These are phyloP conservation scores for Denticeps clupeoides DNA, from an alignment of 2,797 vertebrate species.

Conservation along the genomic window DNA sequence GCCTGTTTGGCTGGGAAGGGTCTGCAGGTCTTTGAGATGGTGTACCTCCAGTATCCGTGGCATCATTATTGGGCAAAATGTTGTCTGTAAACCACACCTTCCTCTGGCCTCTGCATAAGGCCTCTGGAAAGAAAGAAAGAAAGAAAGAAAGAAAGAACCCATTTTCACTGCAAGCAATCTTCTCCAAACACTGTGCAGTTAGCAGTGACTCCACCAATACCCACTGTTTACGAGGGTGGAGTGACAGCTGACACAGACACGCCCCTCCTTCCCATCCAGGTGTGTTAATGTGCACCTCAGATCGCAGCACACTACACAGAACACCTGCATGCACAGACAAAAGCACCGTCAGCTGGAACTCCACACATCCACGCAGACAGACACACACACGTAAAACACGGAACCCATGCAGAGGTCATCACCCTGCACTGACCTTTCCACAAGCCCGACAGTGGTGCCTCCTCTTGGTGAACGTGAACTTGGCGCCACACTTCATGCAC, in stretches of 20 bases:
- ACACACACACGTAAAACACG: constrained; percentile 1
- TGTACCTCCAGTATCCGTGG: constrained; percentile 81
- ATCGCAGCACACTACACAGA: constrained; percentile 90
- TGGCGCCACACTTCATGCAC: constrained; percentile 93
- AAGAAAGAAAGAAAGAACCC: neutral
- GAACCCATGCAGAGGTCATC: neutral
- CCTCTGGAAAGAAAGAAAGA: constrained; percentile 36
- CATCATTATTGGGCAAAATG: constrained; percentile 75
- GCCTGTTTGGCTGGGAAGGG: constrained; percentile 11
- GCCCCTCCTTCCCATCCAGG: constrained; percentile 91
- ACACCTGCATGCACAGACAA: constrained; percentile 62
- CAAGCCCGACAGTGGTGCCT: constrained; percentile 96
- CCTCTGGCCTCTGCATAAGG: constrained; percentile 78
- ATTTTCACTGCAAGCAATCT: neutral
- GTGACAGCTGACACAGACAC: constrained; percentile 94
- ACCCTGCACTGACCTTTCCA: constrained; percentile 73
- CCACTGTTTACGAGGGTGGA: constrained; percentile 85
- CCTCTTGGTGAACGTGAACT: constrained; percentile 96
- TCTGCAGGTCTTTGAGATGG: constrained; percentile 59
- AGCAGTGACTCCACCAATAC: constrained; percentile 27
- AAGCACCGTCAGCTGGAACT: neutral
- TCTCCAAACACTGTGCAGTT: neutral
- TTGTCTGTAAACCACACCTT: constrained; percentile 98
- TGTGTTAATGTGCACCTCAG: constrained; percentile 87
- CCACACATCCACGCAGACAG: neutral